Evolutionary conservation across 2,797 vertebrate genomes (phyloP).

Genomic region (Rhinoraja longicauda): DNA sequence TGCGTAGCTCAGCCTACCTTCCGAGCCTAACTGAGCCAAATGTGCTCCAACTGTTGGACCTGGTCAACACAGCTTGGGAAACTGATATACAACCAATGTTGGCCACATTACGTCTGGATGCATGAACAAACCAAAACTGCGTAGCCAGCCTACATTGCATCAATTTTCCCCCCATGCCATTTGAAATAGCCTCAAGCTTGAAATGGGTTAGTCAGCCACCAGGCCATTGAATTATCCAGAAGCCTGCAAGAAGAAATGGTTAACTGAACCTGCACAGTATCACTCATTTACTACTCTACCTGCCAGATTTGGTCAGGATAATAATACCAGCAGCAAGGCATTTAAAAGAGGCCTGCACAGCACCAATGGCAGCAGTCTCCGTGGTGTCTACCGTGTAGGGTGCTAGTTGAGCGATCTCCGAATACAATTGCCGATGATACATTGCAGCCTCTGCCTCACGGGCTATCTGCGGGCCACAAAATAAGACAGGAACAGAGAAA

Average conservation of each 20-base stretch:
- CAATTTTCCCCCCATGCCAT: neutral
- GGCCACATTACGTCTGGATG: neutral
- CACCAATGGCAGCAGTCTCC: constrained; percentile 83
- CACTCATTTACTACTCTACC: constrained; percentile 64
- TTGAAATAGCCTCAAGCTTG: neutral
- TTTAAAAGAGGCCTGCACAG: constrained; percentile 96
- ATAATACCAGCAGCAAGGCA: constrained; percentile 93
- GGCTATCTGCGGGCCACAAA: constrained; percentile 73
- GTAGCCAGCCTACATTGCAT: neutral
- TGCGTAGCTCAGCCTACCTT: neutral
- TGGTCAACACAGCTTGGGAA: neutral
- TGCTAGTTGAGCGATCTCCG: constrained; percentile 84
- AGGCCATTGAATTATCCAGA: neutral
- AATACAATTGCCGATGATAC: constrained; percentile 95
- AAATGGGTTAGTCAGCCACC: neutral
- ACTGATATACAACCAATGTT: neutral
- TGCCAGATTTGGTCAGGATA: constrained; percentile 92
- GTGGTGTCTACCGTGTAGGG: constrained; percentile 93
- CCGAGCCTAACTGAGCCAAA: neutral
- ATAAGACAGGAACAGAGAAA: constrained; percentile 39
- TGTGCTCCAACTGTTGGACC: neutral
- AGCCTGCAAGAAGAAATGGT: constrained; percentile 28
- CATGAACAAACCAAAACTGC: neutral
- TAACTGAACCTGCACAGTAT: neutral
- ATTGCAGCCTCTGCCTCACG: constrained; percentile 96